phyloP scores from a whole-genome alignment of 1,140 invertebrate species.

The Aphelenchoides fujianensis region DNA sequence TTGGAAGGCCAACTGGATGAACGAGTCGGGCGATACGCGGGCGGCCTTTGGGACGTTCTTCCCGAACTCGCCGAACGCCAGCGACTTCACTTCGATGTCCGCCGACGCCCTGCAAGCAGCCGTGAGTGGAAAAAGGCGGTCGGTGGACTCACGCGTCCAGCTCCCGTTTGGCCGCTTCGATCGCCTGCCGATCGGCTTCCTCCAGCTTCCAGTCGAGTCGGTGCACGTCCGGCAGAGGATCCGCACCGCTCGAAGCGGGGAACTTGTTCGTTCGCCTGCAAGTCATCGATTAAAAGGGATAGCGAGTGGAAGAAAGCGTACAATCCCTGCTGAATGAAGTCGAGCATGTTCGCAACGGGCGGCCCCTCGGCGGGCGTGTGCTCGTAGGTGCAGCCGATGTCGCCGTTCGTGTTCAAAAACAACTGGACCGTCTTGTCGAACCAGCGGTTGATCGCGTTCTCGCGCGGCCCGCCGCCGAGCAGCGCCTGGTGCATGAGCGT shows the following conservation, averaged over 20 bases:
- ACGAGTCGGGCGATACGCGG: slow-evolving; percentile 65
- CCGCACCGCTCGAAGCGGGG: neutral
- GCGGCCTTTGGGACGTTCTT: slow-evolving; percentile 64
- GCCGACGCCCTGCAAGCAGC: slow-evolving; percentile 51
- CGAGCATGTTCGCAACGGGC: slow-evolving; percentile 78
- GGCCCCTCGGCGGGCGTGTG: slow-evolving; percentile 88
- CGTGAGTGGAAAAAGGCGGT: neutral
- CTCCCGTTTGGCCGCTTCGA: slow-evolving; percentile 52
- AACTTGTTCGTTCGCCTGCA: neutral
- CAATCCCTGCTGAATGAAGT: slow-evolving; percentile 71
- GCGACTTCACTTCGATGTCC: slow-evolving; percentile 63
- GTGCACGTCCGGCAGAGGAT: neutral
- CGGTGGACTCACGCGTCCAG: slow-evolving; percentile 57
- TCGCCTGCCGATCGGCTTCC: slow-evolving; percentile 45
- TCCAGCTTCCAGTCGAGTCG: slow-evolving; percentile 57
- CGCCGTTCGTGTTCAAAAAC: slow-evolving; percentile 77
- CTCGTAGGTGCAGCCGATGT: slow-evolving; percentile 84
- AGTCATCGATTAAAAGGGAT: neutral
- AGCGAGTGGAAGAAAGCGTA: slow-evolving; percentile 4
- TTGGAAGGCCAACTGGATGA: slow-evolving; percentile 86
- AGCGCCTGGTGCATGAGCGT: slow-evolving; percentile 69
- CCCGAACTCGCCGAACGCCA: slow-evolving; percentile 64
- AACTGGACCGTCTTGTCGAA: slow-evolving; percentile 73
- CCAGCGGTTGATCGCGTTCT: slow-evolving; percentile 78
- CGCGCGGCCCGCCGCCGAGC: slow-evolving; percentile 70